A percentile compares a stretch with the other conserved stretches of the same genome.
These are phyloP conservation scores for Dicaeum eximium DNA, from an alignment of 2,113 vertebrate genomes.

Conservation along the genomic window DNA sequence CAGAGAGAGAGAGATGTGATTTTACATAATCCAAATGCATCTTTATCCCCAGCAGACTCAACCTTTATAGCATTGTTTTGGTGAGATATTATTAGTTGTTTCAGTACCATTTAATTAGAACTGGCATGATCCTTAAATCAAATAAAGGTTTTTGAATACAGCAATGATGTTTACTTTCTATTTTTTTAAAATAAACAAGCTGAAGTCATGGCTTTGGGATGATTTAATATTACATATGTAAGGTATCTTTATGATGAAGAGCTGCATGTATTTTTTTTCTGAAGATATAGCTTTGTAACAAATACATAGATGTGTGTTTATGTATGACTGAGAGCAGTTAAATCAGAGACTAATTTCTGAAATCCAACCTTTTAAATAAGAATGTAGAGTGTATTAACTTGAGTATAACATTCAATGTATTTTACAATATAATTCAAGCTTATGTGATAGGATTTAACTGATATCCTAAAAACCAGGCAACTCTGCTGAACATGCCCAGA, in stretches of 20 bases:
- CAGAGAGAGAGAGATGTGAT: neutral
- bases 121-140: neutral
- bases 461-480: neutral
- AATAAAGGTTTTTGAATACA: neutral
- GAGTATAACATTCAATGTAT: neutral
- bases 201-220: neutral
- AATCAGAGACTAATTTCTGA: neutral
- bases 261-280: neutral
- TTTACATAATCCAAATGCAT: slow-evolving; percentile 13
- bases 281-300: neutral
- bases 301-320: neutral
- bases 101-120: slow-evolving; percentile 40
- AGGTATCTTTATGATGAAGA: neutral
- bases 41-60: slow-evolving; percentile 1
- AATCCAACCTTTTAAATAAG: neutral
- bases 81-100: slow-evolving; percentile 15
- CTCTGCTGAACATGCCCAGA: neutral
- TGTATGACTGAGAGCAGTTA: neutral
- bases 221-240: neutral
- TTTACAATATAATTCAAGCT: neutral
- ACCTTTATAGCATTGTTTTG: neutral
- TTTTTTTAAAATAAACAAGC: neutral
- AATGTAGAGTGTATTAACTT: neutral
- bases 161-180: neutral
- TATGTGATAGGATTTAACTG: neutral